Base-by-base conservation (phyloP, 2,797 vertebrate genomes). In the Emys orbicularis region DNA sequence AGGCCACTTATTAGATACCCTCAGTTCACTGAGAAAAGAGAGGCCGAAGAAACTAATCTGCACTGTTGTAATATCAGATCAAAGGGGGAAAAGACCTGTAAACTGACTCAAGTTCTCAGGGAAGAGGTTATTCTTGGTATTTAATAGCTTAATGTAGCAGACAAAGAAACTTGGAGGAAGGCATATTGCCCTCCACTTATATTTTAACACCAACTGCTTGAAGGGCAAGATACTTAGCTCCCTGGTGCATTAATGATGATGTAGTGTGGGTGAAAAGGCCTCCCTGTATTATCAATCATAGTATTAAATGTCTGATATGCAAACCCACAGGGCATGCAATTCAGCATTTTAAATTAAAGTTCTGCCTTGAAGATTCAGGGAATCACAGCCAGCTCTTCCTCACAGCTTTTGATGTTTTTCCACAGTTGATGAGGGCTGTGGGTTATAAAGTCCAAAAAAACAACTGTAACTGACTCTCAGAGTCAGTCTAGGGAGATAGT, bases 311-410 rank as follows among this genome's bases (percentile, higher is more conserved):
- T 52, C 83, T 90, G 82, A 94, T 94, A 95, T 68, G 93, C 59
- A 95, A 91, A 96, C n/a, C 53, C 83, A 76, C 47, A 77, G 53
- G 81, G 34, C 47, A 82, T 83, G 29, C 13, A 47, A 37, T 86
- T 95, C 80, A 90, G 86, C 87, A 87, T 94, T 96, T 96, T 87
- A 96, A 92, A 81, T 92, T 90, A 91, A 74, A 94, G 41, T 79
- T 94, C 90, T 92, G 68, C 77, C 87, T 96, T 91, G 49, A 89
- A 96, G 54, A 88, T 52, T 81, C 53, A 86, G 27, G 74, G 47
- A 23, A 74, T 74, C 89, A 31, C 37, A 95, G 81, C 41, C 80
- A 93, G 11, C 37, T 93, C 94, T 85, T 93, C 37, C 50, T 90
- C 76, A 93, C 59, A 34, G 49, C 80, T 96, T 92, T 90, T 90